A percentile compares a stretch with the other conserved stretches of the same genome.
Conservation (phyloP, 2,113 vertebrate species). For the Pelecanoides urinatrix region DNA sequence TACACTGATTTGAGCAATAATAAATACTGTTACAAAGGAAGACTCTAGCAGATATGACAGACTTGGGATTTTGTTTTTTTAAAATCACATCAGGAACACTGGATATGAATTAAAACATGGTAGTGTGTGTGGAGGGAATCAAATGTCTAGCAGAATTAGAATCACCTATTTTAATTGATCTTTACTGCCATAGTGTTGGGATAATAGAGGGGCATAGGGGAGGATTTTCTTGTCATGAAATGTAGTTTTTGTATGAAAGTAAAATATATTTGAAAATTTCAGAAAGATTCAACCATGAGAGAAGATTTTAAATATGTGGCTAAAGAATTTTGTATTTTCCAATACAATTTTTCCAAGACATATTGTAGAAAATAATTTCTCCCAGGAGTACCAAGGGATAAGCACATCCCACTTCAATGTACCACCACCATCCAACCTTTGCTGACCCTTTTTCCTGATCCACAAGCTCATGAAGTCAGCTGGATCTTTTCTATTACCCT, state of each 20-base stretch:
- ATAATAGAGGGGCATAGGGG: not conserved
- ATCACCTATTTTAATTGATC: not conserved
- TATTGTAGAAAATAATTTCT: not conserved
- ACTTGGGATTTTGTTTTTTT: not conserved
- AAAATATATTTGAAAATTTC: not conserved
- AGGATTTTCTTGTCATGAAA: not conserved
- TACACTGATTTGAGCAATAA: slow-evolving; percentile 20
- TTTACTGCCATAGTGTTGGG: not conserved
- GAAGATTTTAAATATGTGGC: not conserved
- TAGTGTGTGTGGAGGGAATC: not conserved
- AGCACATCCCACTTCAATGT: not conserved
- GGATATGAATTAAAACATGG: not conserved
- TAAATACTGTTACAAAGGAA: not conserved
- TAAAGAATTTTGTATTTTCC: not conserved
- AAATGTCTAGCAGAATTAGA: not conserved
- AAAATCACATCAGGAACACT: not conserved
- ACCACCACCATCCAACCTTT: not conserved
- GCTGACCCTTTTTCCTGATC: not conserved
- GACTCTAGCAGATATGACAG: not conserved
- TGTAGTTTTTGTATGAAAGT: not conserved
- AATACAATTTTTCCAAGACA: not conserved
- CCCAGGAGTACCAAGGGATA: not conserved
- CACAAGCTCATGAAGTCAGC: not conserved
- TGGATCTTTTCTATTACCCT: not conserved
- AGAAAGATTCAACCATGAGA: not conserved